Conservation (phyloP, 2,888 invertebrate species). For the Subacronicta megacephala region DNA sequence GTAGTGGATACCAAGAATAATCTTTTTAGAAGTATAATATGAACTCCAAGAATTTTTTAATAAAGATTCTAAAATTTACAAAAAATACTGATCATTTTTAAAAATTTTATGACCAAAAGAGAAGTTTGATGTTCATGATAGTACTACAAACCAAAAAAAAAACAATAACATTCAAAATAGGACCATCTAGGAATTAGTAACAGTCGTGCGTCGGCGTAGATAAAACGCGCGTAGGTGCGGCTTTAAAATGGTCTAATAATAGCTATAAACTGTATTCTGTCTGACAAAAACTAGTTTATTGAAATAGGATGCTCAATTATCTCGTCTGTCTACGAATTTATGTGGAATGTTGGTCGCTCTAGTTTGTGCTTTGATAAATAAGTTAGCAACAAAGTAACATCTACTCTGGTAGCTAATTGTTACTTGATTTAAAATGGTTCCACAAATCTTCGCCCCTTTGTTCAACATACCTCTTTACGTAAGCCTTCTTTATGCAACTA, state of each 20-base stretch:
- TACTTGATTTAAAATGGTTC: too few species aligned
- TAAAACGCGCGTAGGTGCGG: conserved; percentile 26
- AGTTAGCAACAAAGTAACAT: too few species aligned
- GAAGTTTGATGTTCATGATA: neutral
- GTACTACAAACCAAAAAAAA: neutral
- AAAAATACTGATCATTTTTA: too few species aligned
- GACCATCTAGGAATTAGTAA: conserved; percentile 8
- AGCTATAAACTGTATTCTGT: conserved; percentile 45
- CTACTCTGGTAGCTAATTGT: too few species aligned
- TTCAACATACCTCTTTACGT: too few species aligned
- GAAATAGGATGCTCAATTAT: conserved; percentile 48
- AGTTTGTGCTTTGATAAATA: neutral
- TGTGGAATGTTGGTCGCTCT: conserved; percentile 9
- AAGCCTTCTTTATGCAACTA: too few species aligned
- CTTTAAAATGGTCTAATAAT: conserved; percentile 35
- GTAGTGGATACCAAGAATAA: too few species aligned
- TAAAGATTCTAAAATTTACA: too few species aligned
- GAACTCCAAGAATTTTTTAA: too few species aligned
- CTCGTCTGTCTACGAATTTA: conserved; percentile 19
- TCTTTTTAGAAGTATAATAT: too few species aligned
- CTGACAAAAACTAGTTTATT: conserved; percentile 55
- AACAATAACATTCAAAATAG: neutral
- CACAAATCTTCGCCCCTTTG: too few species aligned
- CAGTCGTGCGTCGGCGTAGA: conserved; percentile 18
- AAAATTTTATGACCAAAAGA: too few species aligned